phyloP scores from a whole-genome alignment of 2,888 invertebrate genomes.

The Agrochola lychnidis region DNA sequence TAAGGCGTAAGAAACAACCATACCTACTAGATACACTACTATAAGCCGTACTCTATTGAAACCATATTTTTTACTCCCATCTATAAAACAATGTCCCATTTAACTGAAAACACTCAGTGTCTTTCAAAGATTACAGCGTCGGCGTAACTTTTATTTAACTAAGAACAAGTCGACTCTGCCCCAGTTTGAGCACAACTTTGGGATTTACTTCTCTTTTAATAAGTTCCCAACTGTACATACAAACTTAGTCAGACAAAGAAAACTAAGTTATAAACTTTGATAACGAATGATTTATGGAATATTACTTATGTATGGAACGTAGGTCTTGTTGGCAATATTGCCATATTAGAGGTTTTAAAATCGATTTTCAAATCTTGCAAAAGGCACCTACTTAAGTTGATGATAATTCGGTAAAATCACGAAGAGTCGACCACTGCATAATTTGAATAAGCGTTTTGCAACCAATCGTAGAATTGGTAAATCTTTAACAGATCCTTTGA shows the following conservation, averaged over 20 bases:
- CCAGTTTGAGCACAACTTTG: conserved; percentile 42
- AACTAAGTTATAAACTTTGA: conserved; percentile 33
- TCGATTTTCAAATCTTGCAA: neutral
- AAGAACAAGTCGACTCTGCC: conserved; percentile 28
- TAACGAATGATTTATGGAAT: conserved; percentile 36
- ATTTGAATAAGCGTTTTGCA: neutral
- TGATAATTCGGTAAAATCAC: no score
- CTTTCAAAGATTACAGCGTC: conserved; percentile 22
- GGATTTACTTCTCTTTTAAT: conserved; percentile 48
- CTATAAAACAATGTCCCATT: neutral
- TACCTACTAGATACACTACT: neutral
- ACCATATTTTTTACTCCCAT: neutral
- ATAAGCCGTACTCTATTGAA: neutral
- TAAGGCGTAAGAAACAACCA: neutral
- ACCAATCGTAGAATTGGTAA: neutral
- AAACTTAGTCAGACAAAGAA: conserved; percentile 39
- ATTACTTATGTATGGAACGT: neutral
- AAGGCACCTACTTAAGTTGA: neutral
- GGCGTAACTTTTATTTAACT: conserved; percentile 34
- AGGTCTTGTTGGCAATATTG: neutral
- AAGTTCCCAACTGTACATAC: conserved; percentile 41
- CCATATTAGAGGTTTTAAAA: neutral
- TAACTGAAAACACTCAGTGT: conserved; percentile 21
- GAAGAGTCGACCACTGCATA: neutral
- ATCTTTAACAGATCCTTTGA: neutral